Evolutionary conservation across 2,888 invertebrate genomes (phyloP), one percentile per base, ranked within the genome.

Genomic region (Agrochola lychnidis): DNA sequence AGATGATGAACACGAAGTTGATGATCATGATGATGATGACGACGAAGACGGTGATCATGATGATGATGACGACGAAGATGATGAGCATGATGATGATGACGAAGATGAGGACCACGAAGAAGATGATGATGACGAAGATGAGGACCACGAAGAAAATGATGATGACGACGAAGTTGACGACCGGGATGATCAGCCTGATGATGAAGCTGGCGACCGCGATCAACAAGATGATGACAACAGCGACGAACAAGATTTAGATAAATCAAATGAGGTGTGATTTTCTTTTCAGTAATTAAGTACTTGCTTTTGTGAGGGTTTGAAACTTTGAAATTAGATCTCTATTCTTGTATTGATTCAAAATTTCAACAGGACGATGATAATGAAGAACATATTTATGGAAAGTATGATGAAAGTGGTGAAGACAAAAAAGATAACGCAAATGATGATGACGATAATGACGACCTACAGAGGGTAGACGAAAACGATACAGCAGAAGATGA

Each of bases 191-290:
- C 42, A n/a, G n/a, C 59, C 19, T 68, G 78, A 61, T 57, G 61
- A 83, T 53, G 70, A 78, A 42, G 85, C 90, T 64, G 61, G 4
- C 2, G 45, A 73, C n/a, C 87, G 89, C 36, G 71, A 85, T 61
- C 90, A 93, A 73, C 88, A 90, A 73, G 90, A 92, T 70, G 89
- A 92, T 45, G 89, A 91, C 22, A 89, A 91, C 19, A 89, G 90
- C 53, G 88, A 89, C 76, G 91, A 92, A 70, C 86, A 89, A 70
- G 80, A 89, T 59, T 82, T 91, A 74, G 88, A 91, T 75, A 89
- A 94, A 73, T 82, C 85, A 48, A 84, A 87, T 82, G 89, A 91
- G 89, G 90, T 91, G 82, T 85, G 89, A 82, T 75, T 84, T 75
- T 70, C 22, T 74, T 78, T 84, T 71, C 67, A 66, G 22, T 78